These are phyloP conservation scores for Halichoerus grypus DNA, from an alignment of 2,113 vertebrate genomes.

Conservation along the genomic window DNA sequence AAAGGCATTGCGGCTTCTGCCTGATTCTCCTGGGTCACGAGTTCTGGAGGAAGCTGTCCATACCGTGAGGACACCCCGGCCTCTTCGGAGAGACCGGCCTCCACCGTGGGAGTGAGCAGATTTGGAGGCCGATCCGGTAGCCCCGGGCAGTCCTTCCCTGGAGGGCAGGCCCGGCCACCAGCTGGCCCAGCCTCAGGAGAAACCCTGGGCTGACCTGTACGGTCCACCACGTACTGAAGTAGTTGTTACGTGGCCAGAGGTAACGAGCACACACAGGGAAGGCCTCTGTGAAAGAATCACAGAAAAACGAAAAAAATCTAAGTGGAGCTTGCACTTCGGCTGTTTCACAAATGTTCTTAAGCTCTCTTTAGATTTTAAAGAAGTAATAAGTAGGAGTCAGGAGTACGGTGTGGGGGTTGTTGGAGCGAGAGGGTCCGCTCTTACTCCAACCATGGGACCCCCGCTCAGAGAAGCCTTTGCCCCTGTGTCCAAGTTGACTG, in stretches of 20 bases:
- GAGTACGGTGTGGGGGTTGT: accelerated
- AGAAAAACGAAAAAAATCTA: not conserved
- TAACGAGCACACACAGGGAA: not conserved
- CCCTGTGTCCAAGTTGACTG: accelerated
- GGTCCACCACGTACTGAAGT: accelerated
- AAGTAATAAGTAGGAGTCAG: not conserved
- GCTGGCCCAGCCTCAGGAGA: not conserved
- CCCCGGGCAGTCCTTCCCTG: accelerated
- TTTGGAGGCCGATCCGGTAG: accelerated
- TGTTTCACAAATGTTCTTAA: not conserved
- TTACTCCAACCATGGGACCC: accelerated
- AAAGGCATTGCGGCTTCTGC: not conserved
- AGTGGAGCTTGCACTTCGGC: accelerated
- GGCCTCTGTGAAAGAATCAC: not conserved
- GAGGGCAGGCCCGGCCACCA: not conserved
- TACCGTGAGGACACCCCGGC: not conserved
- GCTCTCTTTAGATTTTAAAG: not conserved
- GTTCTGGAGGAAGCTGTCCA: not conserved
- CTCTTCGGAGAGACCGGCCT: not conserved
- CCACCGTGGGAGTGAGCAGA: accelerated
- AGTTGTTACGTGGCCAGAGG: not conserved
- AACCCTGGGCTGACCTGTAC: not conserved
- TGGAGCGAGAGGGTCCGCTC: accelerated
- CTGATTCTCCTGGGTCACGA: not conserved
- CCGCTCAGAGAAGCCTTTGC: accelerated